A percentile compares a stretch with the other conserved stretches of the same genome.
Evolutionary conservation across 2,113 vertebrate genomes (phyloP).

Genomic region (Onychorhynchus coronatus): DNA sequence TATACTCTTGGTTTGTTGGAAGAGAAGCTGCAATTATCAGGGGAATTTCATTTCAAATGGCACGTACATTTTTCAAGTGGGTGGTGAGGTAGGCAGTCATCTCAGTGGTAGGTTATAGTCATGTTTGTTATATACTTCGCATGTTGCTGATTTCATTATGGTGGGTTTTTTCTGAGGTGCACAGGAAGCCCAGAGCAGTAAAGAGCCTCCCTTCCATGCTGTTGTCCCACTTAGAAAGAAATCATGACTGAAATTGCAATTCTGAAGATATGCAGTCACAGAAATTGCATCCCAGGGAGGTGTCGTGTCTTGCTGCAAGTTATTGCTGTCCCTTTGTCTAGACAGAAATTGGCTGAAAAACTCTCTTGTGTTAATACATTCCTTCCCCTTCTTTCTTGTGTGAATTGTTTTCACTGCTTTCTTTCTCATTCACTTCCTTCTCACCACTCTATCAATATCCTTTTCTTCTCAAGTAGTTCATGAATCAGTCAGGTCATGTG

Average conservation of each 20-base stretch:
- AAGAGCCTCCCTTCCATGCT: not conserved
- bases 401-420: not conserved
- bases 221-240: slow-evolving; percentile 29
- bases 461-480: not conserved
- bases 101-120: slow-evolving; percentile 30
- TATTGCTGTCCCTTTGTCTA: not conserved
- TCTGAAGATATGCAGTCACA: not conserved
- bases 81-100: slow-evolving; percentile 13
- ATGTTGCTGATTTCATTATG: not conserved
- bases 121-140: slow-evolving; percentile 41
- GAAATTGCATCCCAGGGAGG: not conserved
- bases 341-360: not conserved
- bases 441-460: not conserved
- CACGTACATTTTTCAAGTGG: not conserved
- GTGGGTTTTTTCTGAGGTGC: not conserved
- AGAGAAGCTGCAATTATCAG: slow-evolving; percentile 27
- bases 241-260: not conserved
- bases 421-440: not conserved
- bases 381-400: not conserved
- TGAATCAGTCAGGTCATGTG: not conserved
- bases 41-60: slow-evolving; percentile 20
- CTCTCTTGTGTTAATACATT: not conserved
- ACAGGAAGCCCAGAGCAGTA: not conserved
- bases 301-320: not conserved
- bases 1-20: slow-evolving; percentile 24